These are phyloP conservation scores for silkworm (Bombyx mori) DNA, from an alignment of 1,140 invertebrate species.

Conservation along the genomic window ASM3026992v2 NC_085128.1:5969001-5969500, in stretches of 20 bases:
- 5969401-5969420: too few species aligned
- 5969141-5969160: slow-evolving; percentile 62
- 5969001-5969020: too few species aligned
- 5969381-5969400: too few species aligned
- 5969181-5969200: slow-evolving; percentile 69
- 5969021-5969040: too few species aligned
- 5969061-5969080: slow-evolving; percentile 14
- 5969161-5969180: slow-evolving; percentile 67
- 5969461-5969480: too few species aligned
- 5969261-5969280: slow-evolving; percentile 63
- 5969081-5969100: slow-evolving; percentile 49
- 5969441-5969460: too few species aligned
- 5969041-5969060: slow-evolving; percentile 20
- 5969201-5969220: slow-evolving; percentile 70
- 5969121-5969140: slow-evolving; percentile 51
- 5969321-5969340: slow-evolving; percentile 45
- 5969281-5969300: slow-evolving; percentile 43
- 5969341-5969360: slow-evolving; percentile 15
- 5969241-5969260: slow-evolving; percentile 60
- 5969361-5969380: too few species aligned
- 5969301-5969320: slow-evolving; percentile 38
- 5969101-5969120: slow-evolving; percentile 18
- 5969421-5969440: too few species aligned
- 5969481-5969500: too few species aligned
- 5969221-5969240: slow-evolving; percentile 66